Evolutionary conservation across 2,888 invertebrate species (phyloP), one percentile per base, ranked within the genome.

Genomic region (Cantharis rufa): DNA sequence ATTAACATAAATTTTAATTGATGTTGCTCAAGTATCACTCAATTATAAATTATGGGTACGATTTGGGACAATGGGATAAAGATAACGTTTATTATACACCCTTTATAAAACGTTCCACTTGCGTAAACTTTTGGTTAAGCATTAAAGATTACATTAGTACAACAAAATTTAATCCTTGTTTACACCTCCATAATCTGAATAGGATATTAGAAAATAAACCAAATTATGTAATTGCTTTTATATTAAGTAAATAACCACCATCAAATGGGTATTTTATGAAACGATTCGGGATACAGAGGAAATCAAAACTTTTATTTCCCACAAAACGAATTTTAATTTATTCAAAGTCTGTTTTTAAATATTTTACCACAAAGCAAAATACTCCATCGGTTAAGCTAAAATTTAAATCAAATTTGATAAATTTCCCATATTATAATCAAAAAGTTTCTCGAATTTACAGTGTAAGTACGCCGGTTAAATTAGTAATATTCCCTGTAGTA

Each of bases 11-110:
- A 66, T 21, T 66, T 66, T 66, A 66, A 66, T 66, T 18, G 64
- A 21, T 66, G 71, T 68, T 62, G 28, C 28, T 66, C 68, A 71
- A 28, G 62, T 48, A 71, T 71, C 62, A 69, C 71, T 71, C 69
- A 71, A 71, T 75, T 75, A 75, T 71, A 69, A 71, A 62, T 69
- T 62, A 74, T 62, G 16, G 32, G 21, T 62, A 75, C 71, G 71
- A 32, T 75, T 75, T 68, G 32, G 71, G 70, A 70, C 75, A 70
- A 68, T 71, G 70, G 64, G 64, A 66, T 66, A 66, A 66, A 21
- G 64, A 66, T 66, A 66, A 21, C 64, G 64, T 66, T 66, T 66
- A 66, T 66, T 66, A 66, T 66, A 66, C 16, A 66, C 64, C 64
- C 64, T 66, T 66, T 18, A 48, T 48, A 21, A 66, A 66, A 66